Conservation (phyloP, 1,140 invertebrate species). For the Atta texana region DNA sequence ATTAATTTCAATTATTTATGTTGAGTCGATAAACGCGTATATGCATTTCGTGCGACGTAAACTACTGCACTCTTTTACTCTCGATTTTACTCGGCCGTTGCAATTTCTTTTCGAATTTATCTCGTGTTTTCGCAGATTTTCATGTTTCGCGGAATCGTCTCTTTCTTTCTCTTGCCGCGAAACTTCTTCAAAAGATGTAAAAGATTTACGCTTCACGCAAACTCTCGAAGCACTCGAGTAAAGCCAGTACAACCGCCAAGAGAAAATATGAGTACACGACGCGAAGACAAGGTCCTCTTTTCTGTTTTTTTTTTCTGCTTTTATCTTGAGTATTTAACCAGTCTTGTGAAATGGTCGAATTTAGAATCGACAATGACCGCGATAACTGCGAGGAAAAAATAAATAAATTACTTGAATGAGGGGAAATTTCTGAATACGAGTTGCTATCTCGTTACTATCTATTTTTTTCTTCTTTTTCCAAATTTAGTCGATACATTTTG, state of each 20-base stretch:
- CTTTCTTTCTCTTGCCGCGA: background rate
- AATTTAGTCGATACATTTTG: background rate
- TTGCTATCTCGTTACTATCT: background rate
- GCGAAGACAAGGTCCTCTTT: background rate
- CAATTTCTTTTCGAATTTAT: background rate
- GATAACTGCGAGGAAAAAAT: background rate
- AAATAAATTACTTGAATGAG: slow-evolving; percentile 1
- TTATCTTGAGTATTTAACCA: background rate
- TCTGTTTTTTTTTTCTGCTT: too few relatives aligned
- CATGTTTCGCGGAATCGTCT: background rate
- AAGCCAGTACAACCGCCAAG: background rate
- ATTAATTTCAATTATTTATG: slow-evolving; percentile 23
- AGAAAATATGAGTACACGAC: slow-evolving; percentile 9
- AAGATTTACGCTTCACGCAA: slow-evolving; percentile 33
- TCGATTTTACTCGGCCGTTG: background rate
- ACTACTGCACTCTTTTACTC: background rate
- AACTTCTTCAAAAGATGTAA: background rate
- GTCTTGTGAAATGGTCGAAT: slow-evolving; percentile 14
- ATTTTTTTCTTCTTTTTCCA: background rate
- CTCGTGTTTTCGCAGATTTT: background rate
- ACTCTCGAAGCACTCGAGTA: slow-evolving; percentile 11
- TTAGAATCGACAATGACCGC: slow-evolving; percentile 10
- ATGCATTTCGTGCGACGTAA: background rate
- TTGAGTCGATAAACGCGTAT: slow-evolving; percentile 9
- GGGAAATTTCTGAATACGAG: background rate